Percentiles rank a stretch among this genome's conserved stretches.
These are phyloP conservation scores for Smittia sp. DNA, from an alignment of 2,888 invertebrate species.

Conservation along the genomic window DNA sequence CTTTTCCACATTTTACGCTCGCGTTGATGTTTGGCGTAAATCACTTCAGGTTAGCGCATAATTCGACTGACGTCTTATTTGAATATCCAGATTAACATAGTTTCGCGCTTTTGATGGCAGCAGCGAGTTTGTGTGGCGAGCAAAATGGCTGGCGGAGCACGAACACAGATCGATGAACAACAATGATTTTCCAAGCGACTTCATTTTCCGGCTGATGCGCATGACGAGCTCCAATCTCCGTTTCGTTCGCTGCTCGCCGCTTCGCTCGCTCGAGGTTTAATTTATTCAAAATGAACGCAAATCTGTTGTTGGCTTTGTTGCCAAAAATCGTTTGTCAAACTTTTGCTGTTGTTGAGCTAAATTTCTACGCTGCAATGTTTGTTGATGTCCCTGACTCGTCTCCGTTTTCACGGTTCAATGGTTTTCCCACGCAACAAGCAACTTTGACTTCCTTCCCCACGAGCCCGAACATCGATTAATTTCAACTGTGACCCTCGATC, in stretches of 20 bases:
- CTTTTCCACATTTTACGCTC: neutral
- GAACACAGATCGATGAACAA: neutral
- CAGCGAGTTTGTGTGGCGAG: neutral
- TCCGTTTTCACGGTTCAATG: constrained; percentile 23
- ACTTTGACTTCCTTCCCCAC: neutral
- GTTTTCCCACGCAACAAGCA: constrained; percentile 39
- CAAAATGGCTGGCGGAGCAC: constrained; percentile 1
- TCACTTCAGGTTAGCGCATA: neutral
- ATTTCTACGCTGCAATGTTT: neutral
- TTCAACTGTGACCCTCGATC: constrained; percentile 22
- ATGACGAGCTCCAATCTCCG: neutral
- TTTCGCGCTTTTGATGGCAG: too few species aligned
- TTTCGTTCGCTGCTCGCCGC: neutral
- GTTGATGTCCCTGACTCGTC: neutral
- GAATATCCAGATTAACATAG: neutral
- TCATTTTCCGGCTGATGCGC: constrained; percentile 18
- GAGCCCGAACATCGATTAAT: neutral
- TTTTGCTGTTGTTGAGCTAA: neutral
- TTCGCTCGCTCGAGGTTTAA: neutral
- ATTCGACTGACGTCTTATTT: neutral
- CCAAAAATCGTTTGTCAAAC: too few species aligned
- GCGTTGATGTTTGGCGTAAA: neutral
- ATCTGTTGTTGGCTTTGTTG: too few species aligned
- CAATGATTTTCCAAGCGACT: neutral
- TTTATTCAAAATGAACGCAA: constrained; percentile 12